phyloP scores from a whole-genome alignment of 2,888 invertebrate species.

The Sarcophaga rosellei region DNA sequence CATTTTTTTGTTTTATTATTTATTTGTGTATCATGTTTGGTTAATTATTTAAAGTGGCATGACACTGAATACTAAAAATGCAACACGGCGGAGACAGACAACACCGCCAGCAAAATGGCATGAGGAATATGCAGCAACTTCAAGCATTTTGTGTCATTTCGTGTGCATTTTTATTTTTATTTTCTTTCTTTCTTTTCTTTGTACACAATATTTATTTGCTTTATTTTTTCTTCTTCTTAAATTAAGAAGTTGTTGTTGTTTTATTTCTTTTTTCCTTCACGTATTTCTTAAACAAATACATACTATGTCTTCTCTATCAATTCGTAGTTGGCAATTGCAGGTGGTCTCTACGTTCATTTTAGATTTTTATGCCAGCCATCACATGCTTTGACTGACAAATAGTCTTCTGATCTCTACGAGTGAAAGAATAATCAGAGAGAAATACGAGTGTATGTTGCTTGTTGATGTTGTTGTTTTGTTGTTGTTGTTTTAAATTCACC shows the following conservation, averaged over 20 bases:
- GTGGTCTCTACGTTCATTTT: slow-evolving; percentile 53
- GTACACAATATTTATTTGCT: neutral
- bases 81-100: slow-evolving; percentile 1
- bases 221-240: slow-evolving; percentile 13
- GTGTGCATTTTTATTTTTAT: slow-evolving; percentile 29
- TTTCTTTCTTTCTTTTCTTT: slow-evolving; percentile 9
- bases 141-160: slow-evolving; percentile 56
- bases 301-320: no score
- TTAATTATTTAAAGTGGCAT: slow-evolving; percentile 69
- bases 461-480: neutral
- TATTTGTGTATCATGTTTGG: slow-evolving; percentile 60
- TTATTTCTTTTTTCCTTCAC: neutral
- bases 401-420: slow-evolving; percentile 22
- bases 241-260: slow-evolving; percentile 7
- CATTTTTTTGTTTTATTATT: slow-evolving; percentile 49
- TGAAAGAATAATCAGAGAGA: neutral
- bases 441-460: neutral
- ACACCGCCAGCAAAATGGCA: slow-evolving; percentile 5
- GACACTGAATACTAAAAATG: slow-evolving; percentile 61
- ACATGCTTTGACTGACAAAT: slow-evolving; percentile 30
- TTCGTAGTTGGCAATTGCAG: slow-evolving; percentile 35
- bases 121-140: slow-evolving; percentile 38
- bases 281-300: no score
- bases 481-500: slow-evolving; percentile 13
- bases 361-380: slow-evolving; percentile 30